Percentiles rank a stretch among this genome's conserved stretches.
Conservation (phyloP, 2,888 invertebrate genomes). For the Drepanosiphum platanoidis region DNA sequence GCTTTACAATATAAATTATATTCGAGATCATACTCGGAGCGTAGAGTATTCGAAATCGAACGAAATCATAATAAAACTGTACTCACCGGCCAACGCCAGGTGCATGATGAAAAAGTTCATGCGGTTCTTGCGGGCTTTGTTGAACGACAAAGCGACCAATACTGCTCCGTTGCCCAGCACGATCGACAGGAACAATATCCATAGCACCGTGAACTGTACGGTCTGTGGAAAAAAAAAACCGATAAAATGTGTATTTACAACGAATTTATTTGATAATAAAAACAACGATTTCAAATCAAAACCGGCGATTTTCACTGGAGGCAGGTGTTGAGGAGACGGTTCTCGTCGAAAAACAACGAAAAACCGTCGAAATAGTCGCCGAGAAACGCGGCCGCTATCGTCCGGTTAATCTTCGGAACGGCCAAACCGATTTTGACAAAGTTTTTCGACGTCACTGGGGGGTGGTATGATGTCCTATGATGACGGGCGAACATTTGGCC, state of each 20-base stretch:
- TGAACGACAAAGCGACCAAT: constrained; percentile 82
- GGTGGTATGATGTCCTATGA: not conserved
- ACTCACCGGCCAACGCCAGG: constrained; percentile 87
- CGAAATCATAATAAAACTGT: constrained; percentile 26
- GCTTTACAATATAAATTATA: too few relatives aligned
- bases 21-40: too few relatives aligned
- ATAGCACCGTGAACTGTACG: constrained; percentile 86
- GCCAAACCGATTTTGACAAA: too few relatives aligned
- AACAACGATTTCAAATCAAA: not conserved
- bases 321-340: too few relatives aligned
- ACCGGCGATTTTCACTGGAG: too few relatives aligned
- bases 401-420: too few relatives aligned
- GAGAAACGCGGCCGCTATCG: too few relatives aligned
- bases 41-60: not conserved
- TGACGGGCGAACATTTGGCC: not conserved
- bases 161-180: constrained; percentile 88
- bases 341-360: not conserved
- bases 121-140: constrained; percentile 86
- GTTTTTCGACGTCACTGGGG: too few relatives aligned
- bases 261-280: not conserved
- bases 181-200: constrained; percentile 85
- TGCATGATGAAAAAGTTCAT: constrained; percentile 98
- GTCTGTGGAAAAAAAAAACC: constrained; percentile 72
- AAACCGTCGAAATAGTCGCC: too few relatives aligned
- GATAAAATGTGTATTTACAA: not conserved